A percentile compares a stretch with the other conserved stretches of the same genome.
Evolutionary conservation across 1,140 invertebrate species (phyloP).

Genomic region (Aphelinus atriplicis): DNA sequence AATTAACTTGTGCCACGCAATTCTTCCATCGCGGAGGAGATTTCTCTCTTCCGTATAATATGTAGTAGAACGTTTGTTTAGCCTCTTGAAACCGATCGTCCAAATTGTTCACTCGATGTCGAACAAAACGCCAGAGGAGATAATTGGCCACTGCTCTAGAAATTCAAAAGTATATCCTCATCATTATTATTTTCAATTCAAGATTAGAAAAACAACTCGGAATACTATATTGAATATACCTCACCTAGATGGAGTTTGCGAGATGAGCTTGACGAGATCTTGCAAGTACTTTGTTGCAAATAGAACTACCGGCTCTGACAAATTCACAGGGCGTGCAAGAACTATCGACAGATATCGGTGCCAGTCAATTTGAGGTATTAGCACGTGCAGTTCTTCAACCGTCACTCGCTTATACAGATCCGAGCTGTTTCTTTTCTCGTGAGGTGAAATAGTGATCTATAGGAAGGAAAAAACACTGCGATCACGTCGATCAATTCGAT

Average conservation of each 20-base stretch:
- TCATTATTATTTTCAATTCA: neutral
- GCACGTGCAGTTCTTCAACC: slow-evolving; percentile 72
- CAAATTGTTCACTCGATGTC: slow-evolving; percentile 86
- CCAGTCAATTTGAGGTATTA: slow-evolving; percentile 85
- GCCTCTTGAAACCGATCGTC: slow-evolving; percentile 78
- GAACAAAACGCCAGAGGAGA: slow-evolving; percentile 87
- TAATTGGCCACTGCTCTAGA: slow-evolving; percentile 76
- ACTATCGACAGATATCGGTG: slow-evolving; percentile 76
- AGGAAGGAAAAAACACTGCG: neutral
- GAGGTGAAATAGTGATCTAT: slow-evolving; percentile 83
- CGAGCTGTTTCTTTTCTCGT: slow-evolving; percentile 82
- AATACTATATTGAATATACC: neutral
- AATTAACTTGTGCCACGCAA: slow-evolving; percentile 85
- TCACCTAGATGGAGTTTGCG: slow-evolving; percentile 60
- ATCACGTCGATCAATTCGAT: neutral
- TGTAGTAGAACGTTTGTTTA: slow-evolving; percentile 75
- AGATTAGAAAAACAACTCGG: neutral
- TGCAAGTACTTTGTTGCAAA: slow-evolving; percentile 77
- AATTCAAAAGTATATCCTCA: neutral
- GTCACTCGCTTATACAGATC: slow-evolving; percentile 83
- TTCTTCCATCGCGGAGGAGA: slow-evolving; percentile 82
- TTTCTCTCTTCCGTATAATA: slow-evolving; percentile 78
- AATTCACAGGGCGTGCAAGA: slow-evolving; percentile 69
- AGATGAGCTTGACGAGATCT: slow-evolving; percentile 63
- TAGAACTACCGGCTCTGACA: slow-evolving; percentile 76